Evolutionary conservation across 2,113 vertebrate genomes (phyloP), one percentile per base, ranked within the genome.

Genomic region (Gracilinanus agilis): DNA sequence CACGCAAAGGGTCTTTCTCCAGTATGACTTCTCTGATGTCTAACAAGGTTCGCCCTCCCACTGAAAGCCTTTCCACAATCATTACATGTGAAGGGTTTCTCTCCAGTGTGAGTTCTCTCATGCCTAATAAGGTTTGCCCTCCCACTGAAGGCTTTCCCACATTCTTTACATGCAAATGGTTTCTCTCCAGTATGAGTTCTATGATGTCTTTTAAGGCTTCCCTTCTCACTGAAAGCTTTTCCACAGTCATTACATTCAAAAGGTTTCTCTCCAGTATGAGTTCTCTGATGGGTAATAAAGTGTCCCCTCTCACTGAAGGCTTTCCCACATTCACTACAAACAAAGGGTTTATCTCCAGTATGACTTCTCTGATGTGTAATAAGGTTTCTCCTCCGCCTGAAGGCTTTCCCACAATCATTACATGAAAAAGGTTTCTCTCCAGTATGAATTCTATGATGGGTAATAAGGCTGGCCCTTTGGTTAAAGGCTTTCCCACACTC

Each of bases 31-130:
- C 97, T 95, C 97, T 98, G 96, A 96, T 98, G 96, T 89, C 97
- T 97, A 54, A 97, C 96, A 44, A 98, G 98, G 88, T 98, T 97
- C 0, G 97, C 98, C 90, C 96, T 98, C 83, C 96, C 97, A 93
- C 96, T 98, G 40, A 98, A 98, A 56, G 98, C 97, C 24, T 98
- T 98, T 90, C 97, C 98, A 94, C 97, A 98, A 54, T 98, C 97
- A n/a, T n/a, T n/a, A 96, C 97, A 97, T 83, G 97, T 96, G 90
- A 97, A 97, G 0, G 95, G 97, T 44, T 97, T 97, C 92, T 97
- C 97, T 1, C 97, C 97, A 3, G 97, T 97, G 92, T 98, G 97
- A 89, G 96, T 98, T 96, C 97, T 95, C 88, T 96, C 94, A 95
- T 98, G 97, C 40, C 97, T 94, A 90, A 97, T 97, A 83, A 98